These are phyloP conservation scores for Phyllotreta cruciferae DNA, from an alignment of 2,888 invertebrate species.

Conservation along the genomic window DNA sequence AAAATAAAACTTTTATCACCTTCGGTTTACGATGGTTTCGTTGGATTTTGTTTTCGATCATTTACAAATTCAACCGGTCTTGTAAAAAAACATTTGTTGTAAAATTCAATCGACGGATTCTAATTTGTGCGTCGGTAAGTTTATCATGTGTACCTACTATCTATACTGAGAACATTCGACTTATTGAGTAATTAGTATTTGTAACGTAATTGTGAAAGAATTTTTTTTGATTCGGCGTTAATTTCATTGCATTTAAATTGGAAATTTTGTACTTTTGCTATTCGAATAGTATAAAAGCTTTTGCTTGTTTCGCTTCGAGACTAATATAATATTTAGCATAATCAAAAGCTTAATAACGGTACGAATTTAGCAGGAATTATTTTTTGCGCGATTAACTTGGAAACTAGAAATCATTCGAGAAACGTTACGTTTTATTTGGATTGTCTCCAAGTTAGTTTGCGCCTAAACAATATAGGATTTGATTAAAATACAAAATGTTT, in stretches of 20 bases:
- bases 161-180: constrained; percentile 18
- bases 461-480: no score
- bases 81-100: constrained; percentile 3
- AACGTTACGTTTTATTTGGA: no score
- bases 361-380: no score
- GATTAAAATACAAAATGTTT: no score
- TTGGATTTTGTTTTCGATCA: neutral
- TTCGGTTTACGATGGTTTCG: neutral
- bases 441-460: no score
- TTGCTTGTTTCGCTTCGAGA: constrained; percentile 6
- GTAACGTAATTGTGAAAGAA: constrained; percentile 21
- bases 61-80: constrained; percentile 3
- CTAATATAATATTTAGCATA: no score
- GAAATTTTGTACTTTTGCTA: constrained; percentile 1
- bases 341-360: no score
- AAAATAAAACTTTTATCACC: neutral
- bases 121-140: constrained; percentile 26
- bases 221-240: constrained; percentile 24
- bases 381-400: no score
- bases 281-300: no score
- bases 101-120: constrained; percentile 11
- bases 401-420: no score
- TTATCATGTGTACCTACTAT: constrained; percentile 18
- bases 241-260: constrained; percentile 19
- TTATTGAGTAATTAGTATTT: constrained; percentile 24